Evolutionary conservation across 2,797 vertebrate species (phyloP).

Genomic region (Smutsia gigantea): DNA sequence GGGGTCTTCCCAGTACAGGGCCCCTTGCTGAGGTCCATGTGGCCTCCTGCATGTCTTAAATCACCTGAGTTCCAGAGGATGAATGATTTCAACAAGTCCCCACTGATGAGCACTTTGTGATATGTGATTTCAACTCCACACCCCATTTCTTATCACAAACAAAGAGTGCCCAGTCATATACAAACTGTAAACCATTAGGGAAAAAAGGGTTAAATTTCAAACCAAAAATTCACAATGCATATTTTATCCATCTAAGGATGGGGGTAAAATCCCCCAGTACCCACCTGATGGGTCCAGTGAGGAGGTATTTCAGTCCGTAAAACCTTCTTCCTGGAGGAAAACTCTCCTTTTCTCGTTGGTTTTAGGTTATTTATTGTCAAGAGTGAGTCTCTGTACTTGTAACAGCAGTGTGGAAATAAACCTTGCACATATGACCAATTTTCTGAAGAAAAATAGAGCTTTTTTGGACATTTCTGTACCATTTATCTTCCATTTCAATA

Average conservation of each 20-base stretch:
- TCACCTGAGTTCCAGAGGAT: accelerated
- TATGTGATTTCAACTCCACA: not conserved
- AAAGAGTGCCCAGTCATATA: accelerated
- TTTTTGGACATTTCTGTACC: not conserved
- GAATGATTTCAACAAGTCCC: no score
- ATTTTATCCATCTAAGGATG: accelerated
- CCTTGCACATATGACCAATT: no score
- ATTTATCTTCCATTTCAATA: not conserved
- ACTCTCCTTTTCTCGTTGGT: accelerated
- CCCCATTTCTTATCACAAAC: not conserved
- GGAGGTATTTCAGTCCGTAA: not conserved
- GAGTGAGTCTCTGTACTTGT: not conserved
- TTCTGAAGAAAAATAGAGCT: not conserved
- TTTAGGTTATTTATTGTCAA: accelerated
- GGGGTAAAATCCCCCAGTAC: accelerated
- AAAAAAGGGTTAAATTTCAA: not conserved
- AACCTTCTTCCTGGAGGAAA: not conserved
- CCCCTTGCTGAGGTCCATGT: not conserved
- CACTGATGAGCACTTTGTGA: accelerated
- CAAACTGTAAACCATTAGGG: not conserved
- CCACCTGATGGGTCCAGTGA: accelerated
- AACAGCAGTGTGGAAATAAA: not conserved
- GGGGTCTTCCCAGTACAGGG: not conserved
- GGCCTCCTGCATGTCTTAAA: not conserved
- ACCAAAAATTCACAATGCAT: not conserved